Conservation (phyloP, 2,797 vertebrate genomes). For the Smutsia temminckii region DNA sequence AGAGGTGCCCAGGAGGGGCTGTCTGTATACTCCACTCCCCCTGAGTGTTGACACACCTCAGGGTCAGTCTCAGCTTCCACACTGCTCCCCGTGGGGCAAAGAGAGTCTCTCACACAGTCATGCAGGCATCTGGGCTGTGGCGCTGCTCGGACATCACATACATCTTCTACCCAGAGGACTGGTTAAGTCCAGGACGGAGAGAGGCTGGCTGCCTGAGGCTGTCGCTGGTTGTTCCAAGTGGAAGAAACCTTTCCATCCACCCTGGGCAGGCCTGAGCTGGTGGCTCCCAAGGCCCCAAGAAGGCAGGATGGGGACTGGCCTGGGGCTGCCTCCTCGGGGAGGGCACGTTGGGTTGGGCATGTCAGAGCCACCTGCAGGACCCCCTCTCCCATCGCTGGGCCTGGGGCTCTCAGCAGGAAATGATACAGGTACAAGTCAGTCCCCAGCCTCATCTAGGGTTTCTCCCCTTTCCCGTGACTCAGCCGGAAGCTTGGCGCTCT, state of each 20-base stretch:
- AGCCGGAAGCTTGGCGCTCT: slow-evolving; percentile 58
- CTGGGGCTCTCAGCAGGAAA: slow-evolving; percentile 38
- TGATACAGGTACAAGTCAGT: slow-evolving; percentile 44
- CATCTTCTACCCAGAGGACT: rapidly evolving
- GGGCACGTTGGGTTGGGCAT: rapidly evolving
- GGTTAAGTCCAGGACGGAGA: neutral
- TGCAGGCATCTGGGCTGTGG: neutral
- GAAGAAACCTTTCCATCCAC: neutral
- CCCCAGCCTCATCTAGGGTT: slow-evolving; percentile 14
- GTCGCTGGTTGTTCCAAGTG: neutral
- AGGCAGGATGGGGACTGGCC: neutral
- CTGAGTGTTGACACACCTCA: rapidly evolving
- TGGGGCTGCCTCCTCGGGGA: neutral
- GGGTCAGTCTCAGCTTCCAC: neutral
- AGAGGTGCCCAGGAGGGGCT: neutral
- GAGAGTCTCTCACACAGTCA: rapidly evolving
- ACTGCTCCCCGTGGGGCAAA: neutral
- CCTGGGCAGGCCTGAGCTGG: neutral
- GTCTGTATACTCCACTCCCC: rapidly evolving
- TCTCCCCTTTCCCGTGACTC: slow-evolving; percentile 59
- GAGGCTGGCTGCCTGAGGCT: neutral
- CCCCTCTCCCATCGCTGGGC: neutral
- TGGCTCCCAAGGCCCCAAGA: neutral
- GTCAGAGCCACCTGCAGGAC: neutral
- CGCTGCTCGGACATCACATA: neutral